Base-by-base conservation (phyloP, 2,797 vertebrate species). In the Apogon talboti region DNA sequence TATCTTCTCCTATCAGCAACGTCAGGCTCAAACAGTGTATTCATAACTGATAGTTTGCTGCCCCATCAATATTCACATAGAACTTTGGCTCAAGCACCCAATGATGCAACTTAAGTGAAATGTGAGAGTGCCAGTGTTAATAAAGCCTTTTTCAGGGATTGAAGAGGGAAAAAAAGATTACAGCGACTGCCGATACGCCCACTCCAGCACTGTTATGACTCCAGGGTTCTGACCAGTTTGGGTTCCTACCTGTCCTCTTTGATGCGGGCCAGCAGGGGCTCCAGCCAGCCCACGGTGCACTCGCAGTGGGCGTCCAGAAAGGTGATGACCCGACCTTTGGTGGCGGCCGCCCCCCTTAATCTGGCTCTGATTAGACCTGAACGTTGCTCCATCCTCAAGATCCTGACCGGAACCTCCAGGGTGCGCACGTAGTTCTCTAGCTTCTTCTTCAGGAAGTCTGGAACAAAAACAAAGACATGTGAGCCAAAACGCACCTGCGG, bases 251-350 rank as follows among this genome's bases (percentile, higher is more conserved):
- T 94, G 92, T 98, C 96, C 84, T 99, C 96, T 88, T 94, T 96
- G 85, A 98, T 97, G 62, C 96, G 91, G 0, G 96, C 94, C 87
- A 99, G 92, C 75, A 99, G 91, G 0, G 98, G 97, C 82, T 99
- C 98, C 24, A 99, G 88, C 98, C 98, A 99, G 57, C 97, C 97
- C 14, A 89, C 44, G 0, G 97, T 99, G 71, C 97, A 98, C 88
- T 99, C 98, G 14, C 98, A 99, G 91, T 99, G 98, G n/a, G 98
- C 97, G 0, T 99, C 98, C 51, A 99, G 91, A 87, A 99, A 99
- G 0, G 97, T 99, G 78, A 99, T 95, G 71, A 99, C 96, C 91
- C 96, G 96, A 45, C 96, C 98, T 60, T 65, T 91, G 3, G 98
- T 95, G 47, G 96, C 95, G 0, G 96, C 96, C 0, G 97, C 97